Evolutionary conservation across 1,140 invertebrate genomes (phyloP).

Genomic region (Dinothrombium tinctorium): DNA sequence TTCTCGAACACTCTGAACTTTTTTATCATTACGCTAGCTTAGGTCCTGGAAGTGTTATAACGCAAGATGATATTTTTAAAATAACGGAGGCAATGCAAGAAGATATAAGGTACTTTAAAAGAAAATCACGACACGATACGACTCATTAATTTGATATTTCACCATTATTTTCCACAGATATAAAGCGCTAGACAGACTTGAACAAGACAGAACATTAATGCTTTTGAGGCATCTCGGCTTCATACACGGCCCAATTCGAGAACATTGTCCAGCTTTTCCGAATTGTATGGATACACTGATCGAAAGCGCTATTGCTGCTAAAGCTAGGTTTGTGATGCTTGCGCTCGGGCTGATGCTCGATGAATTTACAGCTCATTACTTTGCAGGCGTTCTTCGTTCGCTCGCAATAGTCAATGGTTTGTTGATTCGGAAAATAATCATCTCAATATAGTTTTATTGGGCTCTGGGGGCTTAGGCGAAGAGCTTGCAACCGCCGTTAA

Average conservation of each 20-base stretch:
- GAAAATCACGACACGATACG: not conserved
- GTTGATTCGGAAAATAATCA: conserved; percentile 39
- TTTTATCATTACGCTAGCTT: conserved; percentile 81
- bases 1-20: conserved; percentile 75
- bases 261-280: conserved; percentile 70
- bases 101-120: conserved; percentile 43
- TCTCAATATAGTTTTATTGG: conserved; percentile 33
- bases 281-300: conserved; percentile 68
- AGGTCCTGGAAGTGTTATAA: conserved; percentile 65
- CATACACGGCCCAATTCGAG: conserved; percentile 75
- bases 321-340: not conserved
- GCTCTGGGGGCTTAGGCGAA: conserved; percentile 45
- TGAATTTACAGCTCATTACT: no score
- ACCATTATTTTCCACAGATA: conserved; percentile 30
- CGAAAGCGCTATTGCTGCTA: conserved; percentile 18
- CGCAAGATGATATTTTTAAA: conserved; percentile 76
- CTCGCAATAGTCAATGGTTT: conserved; percentile 37
- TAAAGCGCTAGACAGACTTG: conserved; percentile 68
- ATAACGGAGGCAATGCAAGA: conserved; percentile 74
- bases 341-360: not conserved
- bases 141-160: conserved; percentile 10
- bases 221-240: conserved; percentile 84
- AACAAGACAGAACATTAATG: conserved; percentile 80
- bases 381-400: conserved; percentile 37
- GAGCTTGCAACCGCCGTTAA: conserved; percentile 51